A percentile compares a stretch with the other conserved stretches of the same genome.
Evolutionary conservation across 1,140 invertebrate species (phyloP).

Genomic region (Drosophila kanapiae): DNA sequence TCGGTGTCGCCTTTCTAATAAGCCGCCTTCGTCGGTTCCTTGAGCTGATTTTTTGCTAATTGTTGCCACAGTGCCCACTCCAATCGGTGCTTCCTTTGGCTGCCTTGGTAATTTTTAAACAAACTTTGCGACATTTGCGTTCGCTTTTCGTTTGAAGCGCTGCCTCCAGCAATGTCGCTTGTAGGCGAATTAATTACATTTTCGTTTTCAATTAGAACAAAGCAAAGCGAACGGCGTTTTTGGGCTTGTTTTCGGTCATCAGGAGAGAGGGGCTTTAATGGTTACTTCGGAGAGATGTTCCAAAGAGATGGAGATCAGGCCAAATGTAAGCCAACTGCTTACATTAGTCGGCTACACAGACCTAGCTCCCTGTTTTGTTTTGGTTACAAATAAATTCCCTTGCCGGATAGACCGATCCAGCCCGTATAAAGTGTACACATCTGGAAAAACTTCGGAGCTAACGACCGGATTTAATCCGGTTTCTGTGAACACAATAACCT

Average conservation of each 20-base stretch:
- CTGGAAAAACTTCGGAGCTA: too few relatives aligned
- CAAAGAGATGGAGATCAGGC: too few relatives aligned
- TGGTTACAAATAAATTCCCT: too few relatives aligned
- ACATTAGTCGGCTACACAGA: too few relatives aligned
- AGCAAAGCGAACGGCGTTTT: slow-evolving; percentile 44
- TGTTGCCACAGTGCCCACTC: slow-evolving; percentile 47
- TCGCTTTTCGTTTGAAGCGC: slow-evolving; percentile 65
- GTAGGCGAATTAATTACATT: slow-evolving; percentile 71
- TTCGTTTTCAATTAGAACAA: slow-evolving; percentile 74
- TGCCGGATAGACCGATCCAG: too few relatives aligned
- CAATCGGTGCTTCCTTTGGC: slow-evolving; percentile 1
- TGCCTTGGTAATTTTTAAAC: slow-evolving; percentile 74
- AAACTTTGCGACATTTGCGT: slow-evolving; percentile 69
- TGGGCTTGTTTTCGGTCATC: neutral
- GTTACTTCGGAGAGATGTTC: too few relatives aligned
- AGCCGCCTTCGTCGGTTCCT: slow-evolving; percentile 44
- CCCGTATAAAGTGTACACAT: too few relatives aligned
- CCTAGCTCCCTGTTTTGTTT: too few relatives aligned
- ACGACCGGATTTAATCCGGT: too few relatives aligned
- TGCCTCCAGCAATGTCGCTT: slow-evolving; percentile 52
- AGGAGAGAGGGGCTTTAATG: neutral
- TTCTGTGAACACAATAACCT: too few relatives aligned
- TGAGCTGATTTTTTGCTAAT: slow-evolving; percentile 56
- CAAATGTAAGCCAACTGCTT: too few relatives aligned
- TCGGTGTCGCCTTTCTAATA: slow-evolving; percentile 48